A percentile compares a stretch with the other conserved stretches of the same genome.
Conservation (phyloP, 2,113 vertebrate species). For the Caranx melampygus region DNA sequence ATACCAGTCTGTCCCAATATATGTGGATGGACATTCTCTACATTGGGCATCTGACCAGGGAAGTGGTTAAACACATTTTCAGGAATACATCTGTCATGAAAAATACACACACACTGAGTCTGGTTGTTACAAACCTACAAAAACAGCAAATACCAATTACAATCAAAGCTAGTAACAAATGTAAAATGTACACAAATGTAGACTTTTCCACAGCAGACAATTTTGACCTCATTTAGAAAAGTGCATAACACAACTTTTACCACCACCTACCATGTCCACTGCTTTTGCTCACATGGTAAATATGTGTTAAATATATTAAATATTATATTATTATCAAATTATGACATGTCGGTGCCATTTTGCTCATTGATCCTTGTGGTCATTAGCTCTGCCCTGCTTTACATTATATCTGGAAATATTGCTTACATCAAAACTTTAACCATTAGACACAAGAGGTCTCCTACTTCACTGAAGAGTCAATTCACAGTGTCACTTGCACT, state of each 20-base stretch:
- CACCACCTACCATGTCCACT: background rate
- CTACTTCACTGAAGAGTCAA: background rate
- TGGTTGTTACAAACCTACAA: constrained; percentile 11
- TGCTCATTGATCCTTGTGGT: background rate
- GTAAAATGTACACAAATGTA: background rate
- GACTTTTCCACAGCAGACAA: background rate
- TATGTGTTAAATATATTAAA: background rate
- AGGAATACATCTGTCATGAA: constrained; percentile 49
- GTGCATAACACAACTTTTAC: background rate
- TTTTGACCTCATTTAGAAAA: background rate
- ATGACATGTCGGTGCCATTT: background rate
- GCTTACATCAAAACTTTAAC: no score
- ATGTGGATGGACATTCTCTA: constrained; percentile 85
- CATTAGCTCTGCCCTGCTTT: background rate
- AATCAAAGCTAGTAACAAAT: background rate
- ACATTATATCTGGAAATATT: background rate
- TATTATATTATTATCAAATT: no score
- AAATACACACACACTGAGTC: background rate
- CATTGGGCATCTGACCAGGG: constrained; percentile 79
- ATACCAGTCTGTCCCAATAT: constrained; percentile 78
- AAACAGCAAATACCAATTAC: background rate
- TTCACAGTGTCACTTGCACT: background rate
- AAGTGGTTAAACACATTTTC: constrained; percentile 73
- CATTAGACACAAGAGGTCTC: background rate
- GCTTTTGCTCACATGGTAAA: background rate